These are phyloP conservation scores for Sebastes cheni DNA, from an alignment of 2,797 vertebrate genomes.

Conservation along the genomic window DNA sequence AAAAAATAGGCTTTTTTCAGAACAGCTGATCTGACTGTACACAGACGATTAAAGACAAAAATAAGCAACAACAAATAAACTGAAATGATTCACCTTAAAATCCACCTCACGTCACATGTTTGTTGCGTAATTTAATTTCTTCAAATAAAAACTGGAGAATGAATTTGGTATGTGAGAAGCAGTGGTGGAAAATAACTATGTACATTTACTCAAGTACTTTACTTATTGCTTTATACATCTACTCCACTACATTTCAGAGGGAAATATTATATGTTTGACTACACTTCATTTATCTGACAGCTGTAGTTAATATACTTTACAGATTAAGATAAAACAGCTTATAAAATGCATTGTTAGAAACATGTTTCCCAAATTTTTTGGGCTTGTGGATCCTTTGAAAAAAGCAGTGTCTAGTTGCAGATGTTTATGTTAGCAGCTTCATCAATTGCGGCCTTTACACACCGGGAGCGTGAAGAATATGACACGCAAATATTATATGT, in stretches of 20 bases:
- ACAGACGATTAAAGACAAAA: not conserved
- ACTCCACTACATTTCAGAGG: not conserved
- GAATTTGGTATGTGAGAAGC: not conserved
- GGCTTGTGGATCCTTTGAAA: not conserved
- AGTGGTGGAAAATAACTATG: not conserved
- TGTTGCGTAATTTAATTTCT: not conserved
- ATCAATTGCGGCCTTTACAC: not conserved
- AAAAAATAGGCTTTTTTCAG: constrained; percentile 27
- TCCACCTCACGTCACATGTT: not conserved
- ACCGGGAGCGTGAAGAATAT: accelerated
- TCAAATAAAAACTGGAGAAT: not conserved
- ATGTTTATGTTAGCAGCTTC: not conserved
- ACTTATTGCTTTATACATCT: too few species aligned
- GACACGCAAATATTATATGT: too few species aligned
- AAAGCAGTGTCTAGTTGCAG: not conserved
- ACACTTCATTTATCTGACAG: not conserved
- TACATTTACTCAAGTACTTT: too few species aligned
- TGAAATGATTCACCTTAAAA: not conserved
- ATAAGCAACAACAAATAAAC: not conserved
- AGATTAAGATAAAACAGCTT: not conserved
- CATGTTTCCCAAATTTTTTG: accelerated
- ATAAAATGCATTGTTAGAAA: not conserved
- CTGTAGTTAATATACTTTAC: not conserved
- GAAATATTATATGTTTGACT: not conserved
- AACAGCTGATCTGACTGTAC: constrained; percentile 9